Base-by-base conservation (phyloP, 2,888 invertebrate species). In the Scaptodrosophila latifasciaeformis region DNA sequence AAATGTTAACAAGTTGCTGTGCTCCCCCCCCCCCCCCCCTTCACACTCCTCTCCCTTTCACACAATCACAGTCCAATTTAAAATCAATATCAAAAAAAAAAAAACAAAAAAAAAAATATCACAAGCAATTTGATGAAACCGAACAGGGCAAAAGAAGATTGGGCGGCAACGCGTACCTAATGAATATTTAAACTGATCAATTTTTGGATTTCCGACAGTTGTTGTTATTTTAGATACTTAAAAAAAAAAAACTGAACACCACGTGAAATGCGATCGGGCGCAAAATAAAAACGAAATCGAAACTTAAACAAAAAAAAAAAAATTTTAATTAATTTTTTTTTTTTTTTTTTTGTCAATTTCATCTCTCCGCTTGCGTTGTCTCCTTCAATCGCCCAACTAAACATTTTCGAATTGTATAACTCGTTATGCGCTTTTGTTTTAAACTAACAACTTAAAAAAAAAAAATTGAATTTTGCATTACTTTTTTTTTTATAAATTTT, bases 221-320 rank as follows among this genome's bases (percentile, higher is more conserved):
- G n/a, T n/a, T n/a, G n/a, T n/a, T n/a, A n/a, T n/a, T n/a, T n/a
- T n/a, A n/a, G n/a, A n/a, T n/a, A n/a, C n/a, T n/a, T n/a, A n/a
- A n/a, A 35, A 29, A 42, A 42, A 29, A 39, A 56, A 44, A 24
- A 27, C 43, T 31, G 24, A 9, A 42, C 42, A 43, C 59, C 62
- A 59, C 59, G 59, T 59, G 59, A 59, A 59, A 51, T 49, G 48
- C 44, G 48, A 52, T 51, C 27, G 35, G 19, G 15, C 39, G 39
- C n/a, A 35, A 31, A 40, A 13, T 48, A 10, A 49, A 54, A 61
- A 54, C 45, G 27, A 60, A 48, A 53, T 47, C 47, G 52, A 61
- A 58, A 49, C 43, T 13, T 15, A 31, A 18, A 13, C 40, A 17
- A 15, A 42, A 35, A 24, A 21, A 40, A 24, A 24, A 65, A 55